Percentiles rank a stretch among this genome's conserved stretches.
Evolutionary conservation across 2,113 vertebrate genomes (phyloP).

Genomic region (Choloepus hoffmanni): DNA sequence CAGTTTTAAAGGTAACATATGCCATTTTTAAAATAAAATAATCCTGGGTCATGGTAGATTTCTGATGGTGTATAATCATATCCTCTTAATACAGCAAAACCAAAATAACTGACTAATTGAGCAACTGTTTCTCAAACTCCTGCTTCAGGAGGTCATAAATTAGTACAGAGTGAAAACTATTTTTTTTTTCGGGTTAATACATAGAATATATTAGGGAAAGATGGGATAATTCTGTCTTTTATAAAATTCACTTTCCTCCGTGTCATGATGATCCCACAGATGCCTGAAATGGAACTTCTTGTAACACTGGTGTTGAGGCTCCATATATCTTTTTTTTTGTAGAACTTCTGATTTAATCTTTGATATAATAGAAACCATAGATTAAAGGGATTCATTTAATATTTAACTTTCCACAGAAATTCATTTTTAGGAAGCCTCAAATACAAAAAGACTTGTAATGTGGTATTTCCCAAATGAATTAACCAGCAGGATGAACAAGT

Average conservation of each 20-base stretch:
- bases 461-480: not conserved
- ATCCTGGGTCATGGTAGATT: not conserved
- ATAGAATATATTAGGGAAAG: not conserved
- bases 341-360: not conserved
- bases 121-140: not conserved
- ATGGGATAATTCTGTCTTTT: not conserved
- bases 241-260: not conserved
- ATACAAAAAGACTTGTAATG: not conserved
- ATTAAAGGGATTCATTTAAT: not conserved
- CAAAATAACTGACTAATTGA: not conserved
- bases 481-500: not conserved
- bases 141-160: not conserved
- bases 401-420: not conserved
- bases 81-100: not conserved
- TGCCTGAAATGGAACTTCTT: not conserved
- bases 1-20: conserved; percentile 34
- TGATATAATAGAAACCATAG: not conserved
- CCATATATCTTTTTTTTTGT: not conserved
- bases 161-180: not conserved
- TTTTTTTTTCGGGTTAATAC: not conserved
- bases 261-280: not conserved
- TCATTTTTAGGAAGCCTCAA: not conserved
- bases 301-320: not conserved
- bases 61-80: not conserved
- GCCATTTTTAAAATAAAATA: not conserved